Conservation (phyloP, 2,888 invertebrate species). For the Apodemia zela region DNA sequence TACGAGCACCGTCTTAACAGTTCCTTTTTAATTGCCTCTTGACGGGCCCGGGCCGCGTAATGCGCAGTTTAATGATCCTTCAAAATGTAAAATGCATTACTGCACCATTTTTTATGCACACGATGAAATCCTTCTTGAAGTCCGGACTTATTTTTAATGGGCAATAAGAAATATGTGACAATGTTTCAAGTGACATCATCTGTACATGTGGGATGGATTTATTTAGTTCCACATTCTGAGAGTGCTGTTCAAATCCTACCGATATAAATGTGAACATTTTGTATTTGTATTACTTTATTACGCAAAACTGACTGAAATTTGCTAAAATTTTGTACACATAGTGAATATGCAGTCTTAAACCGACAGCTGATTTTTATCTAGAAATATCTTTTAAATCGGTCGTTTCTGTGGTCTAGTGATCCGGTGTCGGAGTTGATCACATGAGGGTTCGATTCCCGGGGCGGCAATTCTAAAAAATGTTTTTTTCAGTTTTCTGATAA, state of each 20-base stretch:
- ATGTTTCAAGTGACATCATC: not conserved
- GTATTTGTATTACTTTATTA: not conserved
- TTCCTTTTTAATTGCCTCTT: conserved; percentile 75
- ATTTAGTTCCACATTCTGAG: not conserved
- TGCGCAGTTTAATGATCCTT: conserved; percentile 76
- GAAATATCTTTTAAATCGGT: too few relatives aligned
- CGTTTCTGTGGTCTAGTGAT: too few relatives aligned
- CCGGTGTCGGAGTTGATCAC: too few relatives aligned
- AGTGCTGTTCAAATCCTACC: not conserved
- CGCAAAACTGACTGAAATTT: not conserved
- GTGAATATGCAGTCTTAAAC: not conserved
- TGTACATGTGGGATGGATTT: not conserved
- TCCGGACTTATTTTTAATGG: not conserved
- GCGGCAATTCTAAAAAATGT: too few relatives aligned
- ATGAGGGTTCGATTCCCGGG: too few relatives aligned
- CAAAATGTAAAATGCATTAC: conserved; percentile 77
- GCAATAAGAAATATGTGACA: conserved; percentile 6
- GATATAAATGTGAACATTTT: not conserved
- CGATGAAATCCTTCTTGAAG: conserved; percentile 7
- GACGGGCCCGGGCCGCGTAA: conserved; percentile 63
- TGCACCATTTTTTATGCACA: conserved; percentile 57
- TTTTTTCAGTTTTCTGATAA: too few relatives aligned
- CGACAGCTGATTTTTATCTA: not conserved
- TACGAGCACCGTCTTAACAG: conserved; percentile 69
- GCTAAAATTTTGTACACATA: not conserved